phyloP scores from a whole-genome alignment of 2,888 invertebrate species.

The Clepsis dumicolana region DNA sequence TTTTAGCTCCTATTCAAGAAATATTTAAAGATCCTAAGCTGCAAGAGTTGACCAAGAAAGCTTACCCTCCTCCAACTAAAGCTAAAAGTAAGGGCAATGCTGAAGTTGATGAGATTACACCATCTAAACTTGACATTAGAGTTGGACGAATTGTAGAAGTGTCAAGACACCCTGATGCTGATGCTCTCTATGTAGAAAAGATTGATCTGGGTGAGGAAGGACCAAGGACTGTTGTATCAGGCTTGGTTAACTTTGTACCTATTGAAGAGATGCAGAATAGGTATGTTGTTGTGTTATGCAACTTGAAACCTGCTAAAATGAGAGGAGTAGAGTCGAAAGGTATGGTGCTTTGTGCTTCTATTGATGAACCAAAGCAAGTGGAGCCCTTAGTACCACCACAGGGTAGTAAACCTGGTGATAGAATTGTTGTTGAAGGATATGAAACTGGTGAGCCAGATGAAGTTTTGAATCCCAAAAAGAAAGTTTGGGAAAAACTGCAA shows the following conservation, averaged over 20 bases:
- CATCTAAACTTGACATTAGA: constrained; percentile 93
- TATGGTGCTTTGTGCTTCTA: constrained; percentile 97
- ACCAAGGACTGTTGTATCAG: constrained; percentile 92
- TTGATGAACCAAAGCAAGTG: constrained; percentile 92
- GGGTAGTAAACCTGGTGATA: constrained; percentile 92
- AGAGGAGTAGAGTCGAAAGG: constrained; percentile 96
- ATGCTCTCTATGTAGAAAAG: constrained; percentile 95
- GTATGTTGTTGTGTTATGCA: constrained; percentile 96
- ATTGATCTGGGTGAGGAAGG: constrained; percentile 94
- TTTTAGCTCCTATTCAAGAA: constrained; percentile 95
- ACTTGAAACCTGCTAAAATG: constrained; percentile 98
- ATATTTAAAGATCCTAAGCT: constrained; percentile 93
- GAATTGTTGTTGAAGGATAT: constrained; percentile 93
- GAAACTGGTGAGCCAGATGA: constrained; percentile 92
- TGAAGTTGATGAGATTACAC: constrained; percentile 87
- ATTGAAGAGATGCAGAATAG: constrained; percentile 96
- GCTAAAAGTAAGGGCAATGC: constrained; percentile 73
- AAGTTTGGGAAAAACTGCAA: constrained; percentile 98
- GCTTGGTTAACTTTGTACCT: constrained; percentile 96
- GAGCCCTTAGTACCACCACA: constrained; percentile 94
- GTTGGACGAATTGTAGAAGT: constrained; percentile 95
- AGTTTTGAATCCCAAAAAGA: constrained; percentile 97
- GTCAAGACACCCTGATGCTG: constrained; percentile 95
- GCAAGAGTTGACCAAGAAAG: constrained; percentile 91
- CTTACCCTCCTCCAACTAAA: constrained; percentile 93